Conservation (phyloP, 2,113 vertebrate species). For the Corythornis cristatus region DNA sequence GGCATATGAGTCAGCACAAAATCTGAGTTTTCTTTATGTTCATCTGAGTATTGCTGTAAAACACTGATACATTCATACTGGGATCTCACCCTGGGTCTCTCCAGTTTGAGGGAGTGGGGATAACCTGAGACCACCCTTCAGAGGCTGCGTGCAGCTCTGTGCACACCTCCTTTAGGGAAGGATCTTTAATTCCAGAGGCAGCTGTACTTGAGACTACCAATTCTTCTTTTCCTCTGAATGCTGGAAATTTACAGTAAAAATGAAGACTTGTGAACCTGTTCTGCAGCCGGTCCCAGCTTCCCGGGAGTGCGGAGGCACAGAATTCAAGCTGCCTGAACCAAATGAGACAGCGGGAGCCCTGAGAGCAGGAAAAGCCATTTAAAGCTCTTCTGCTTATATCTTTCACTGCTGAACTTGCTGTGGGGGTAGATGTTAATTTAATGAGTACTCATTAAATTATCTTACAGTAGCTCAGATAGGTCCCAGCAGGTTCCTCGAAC, state of each 20-base stretch:
- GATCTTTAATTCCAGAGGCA: not conserved
- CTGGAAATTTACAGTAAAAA: not conserved
- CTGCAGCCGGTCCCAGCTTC: not conserved
- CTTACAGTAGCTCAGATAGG: slow-evolving; percentile 40
- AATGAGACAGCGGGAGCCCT: slow-evolving; percentile 26
- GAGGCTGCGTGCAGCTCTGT: not conserved
- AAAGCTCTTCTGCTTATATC: slow-evolving; percentile 26
- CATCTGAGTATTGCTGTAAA: not conserved
- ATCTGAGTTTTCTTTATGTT: not conserved
- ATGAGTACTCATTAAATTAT: slow-evolving; percentile 67
- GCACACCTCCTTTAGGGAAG: not conserved
- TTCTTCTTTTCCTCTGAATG: not conserved
- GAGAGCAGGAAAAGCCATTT: slow-evolving; percentile 54
- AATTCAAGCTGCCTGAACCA: slow-evolving; percentile 1
- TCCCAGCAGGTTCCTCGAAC: slow-evolving; percentile 55
- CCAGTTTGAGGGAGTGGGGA: not conserved
- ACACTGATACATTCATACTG: not conserved
- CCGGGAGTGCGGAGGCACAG: not conserved
- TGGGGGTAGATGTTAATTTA: slow-evolving; percentile 65
- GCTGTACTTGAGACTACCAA: not conserved
- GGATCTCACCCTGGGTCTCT: not conserved
- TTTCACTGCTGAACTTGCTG: slow-evolving; percentile 40
- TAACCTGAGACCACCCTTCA: accelerated
- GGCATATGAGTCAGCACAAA: not conserved
- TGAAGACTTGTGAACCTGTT: not conserved